Evolutionary conservation across 2,113 vertebrate genomes (phyloP), one percentile per base, ranked within the genome.

Genomic region (Regulus satrapa): DNA sequence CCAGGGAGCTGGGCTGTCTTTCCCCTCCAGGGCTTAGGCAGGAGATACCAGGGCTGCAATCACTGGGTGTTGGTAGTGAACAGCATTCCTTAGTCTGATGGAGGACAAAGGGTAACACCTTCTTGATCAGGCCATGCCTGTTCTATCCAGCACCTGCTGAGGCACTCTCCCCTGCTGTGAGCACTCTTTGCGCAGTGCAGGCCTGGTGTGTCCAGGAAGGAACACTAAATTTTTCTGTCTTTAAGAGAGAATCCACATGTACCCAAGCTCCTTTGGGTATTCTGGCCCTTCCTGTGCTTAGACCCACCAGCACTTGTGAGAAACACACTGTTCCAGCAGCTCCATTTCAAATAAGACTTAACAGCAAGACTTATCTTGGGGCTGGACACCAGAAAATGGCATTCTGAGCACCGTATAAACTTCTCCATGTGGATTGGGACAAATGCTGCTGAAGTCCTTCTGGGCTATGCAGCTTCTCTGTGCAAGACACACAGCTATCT

Each of bases 21-120:
- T 67, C 14, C 8, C 7, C 12, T 66, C 19, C 14, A 32, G 36
- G 34, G 61, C 34, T 85, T 23, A 24, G 61, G 75, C 48, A 74
- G 64, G 56, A 87, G 40, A 45, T 43, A 29, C 8, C 2, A 1
- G 52, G 54, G 49, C 45, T 90, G 66, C 41, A 14, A 2, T 89
- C 5, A 0, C 80, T 71, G 28, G 6, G 21, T 67, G n/a, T 63
- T 52, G 18, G 21, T 1, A 1, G 2, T 48, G 43, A 78, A 10
- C 49, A n/a, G 51, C 32, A 55, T 74, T 95, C 74, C 28, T 82
- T 25, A 28, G 8, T 14, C 2, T 67, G 61, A 43, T 5, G 67
- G 74, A 51, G 71, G 38, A 51, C 26, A 34, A 58, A 12, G 40
- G 20, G 19, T 74, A 64, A 91, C 28, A 21, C 36, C 14, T 12